phyloP scores from a whole-genome alignment of 2,888 invertebrate species.

The Aphrophora alni region DNA sequence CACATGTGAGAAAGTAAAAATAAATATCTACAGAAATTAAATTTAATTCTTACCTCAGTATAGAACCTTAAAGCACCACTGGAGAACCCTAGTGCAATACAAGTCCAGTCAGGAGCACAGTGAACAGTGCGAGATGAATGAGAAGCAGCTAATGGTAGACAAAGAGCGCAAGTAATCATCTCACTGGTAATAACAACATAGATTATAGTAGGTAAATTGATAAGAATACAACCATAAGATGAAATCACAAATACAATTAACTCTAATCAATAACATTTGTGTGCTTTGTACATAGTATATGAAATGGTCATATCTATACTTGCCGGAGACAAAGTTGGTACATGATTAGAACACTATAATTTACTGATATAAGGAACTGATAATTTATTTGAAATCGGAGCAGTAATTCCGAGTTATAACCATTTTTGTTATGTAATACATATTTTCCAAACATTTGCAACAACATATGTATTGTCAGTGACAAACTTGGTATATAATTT shows the following conservation, averaged over 20 bases:
- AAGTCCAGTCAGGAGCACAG: constrained; percentile 90
- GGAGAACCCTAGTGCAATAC: constrained; percentile 83
- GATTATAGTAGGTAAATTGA: constrained; percentile 44
- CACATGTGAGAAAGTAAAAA: too few species aligned
- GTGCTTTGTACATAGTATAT: background rate
- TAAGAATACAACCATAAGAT: constrained; percentile 40
- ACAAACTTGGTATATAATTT: too few species aligned
- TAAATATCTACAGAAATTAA: too few species aligned
- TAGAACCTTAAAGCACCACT: constrained; percentile 88
- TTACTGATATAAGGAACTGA: too few species aligned
- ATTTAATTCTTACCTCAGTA: constrained; percentile 70
- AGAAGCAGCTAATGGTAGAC: constrained; percentile 62
- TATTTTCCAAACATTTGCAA: too few species aligned
- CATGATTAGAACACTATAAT: too few species aligned
- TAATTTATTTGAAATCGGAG: too few species aligned
- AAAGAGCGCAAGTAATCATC: constrained; percentile 60
- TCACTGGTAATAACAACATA: constrained; percentile 56
- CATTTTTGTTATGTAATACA: too few species aligned
- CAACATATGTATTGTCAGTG: too few species aligned
- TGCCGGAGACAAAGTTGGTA: too few species aligned
- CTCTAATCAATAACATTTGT: background rate
- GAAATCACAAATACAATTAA: background rate
- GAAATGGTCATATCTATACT: too few species aligned
- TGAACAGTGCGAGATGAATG: constrained; percentile 61
- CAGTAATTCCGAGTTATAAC: too few species aligned